Base-by-base conservation (phyloP, 2,113 vertebrate species). In the Nothocercus nigrocapillus region DNA sequence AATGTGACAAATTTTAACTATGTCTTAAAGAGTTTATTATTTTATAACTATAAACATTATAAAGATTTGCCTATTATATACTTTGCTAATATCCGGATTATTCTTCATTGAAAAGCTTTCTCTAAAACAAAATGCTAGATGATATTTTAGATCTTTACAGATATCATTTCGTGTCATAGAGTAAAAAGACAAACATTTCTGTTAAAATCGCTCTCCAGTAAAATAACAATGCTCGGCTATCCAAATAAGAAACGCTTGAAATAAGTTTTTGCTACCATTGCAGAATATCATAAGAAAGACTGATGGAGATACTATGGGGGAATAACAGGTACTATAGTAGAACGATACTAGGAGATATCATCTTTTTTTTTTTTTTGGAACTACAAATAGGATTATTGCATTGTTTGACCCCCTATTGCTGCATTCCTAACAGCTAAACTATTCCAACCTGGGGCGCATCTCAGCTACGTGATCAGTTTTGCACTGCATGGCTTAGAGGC, bases 21-120 rank as follows among this genome's bases (percentile, higher is more conserved):
- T 70, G 70, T 91, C 36, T 67, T 85, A 85, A 90, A 80, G 19
- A 93, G 72, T 63, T 96, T 88, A 90, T 93, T 95, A 66, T 85
- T 94, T 91, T 47, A n/a, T 67, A 81, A 79, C 44, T 64, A 58
- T 2, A 67, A n/a, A n/a, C n/a, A n/a, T n/a, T n/a, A n/a, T n/a
- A n/a, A n/a, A n/a, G n/a, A n/a, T 84, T 85, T 75, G 44, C 54
- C 79, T 79, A 14, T 21, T 9, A 14, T 69, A 53, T 53, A 76
- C n/a, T 73, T 80, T 3, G 1, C 25, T 24, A 68, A 14, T 20
- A 32, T 73, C 21, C 15, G 32, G 12, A 82, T 10, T 73, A 22
- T 47, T 78, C 74, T 86, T 89, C 7, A 64, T 66, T 87, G 64
- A 21, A 76, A 84, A 93, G 11, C 7, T 79, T 61, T 93, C 44